phyloP scores from a whole-genome alignment of 2,888 invertebrate species.

The Hirtodrosophila histrioides region DNA sequence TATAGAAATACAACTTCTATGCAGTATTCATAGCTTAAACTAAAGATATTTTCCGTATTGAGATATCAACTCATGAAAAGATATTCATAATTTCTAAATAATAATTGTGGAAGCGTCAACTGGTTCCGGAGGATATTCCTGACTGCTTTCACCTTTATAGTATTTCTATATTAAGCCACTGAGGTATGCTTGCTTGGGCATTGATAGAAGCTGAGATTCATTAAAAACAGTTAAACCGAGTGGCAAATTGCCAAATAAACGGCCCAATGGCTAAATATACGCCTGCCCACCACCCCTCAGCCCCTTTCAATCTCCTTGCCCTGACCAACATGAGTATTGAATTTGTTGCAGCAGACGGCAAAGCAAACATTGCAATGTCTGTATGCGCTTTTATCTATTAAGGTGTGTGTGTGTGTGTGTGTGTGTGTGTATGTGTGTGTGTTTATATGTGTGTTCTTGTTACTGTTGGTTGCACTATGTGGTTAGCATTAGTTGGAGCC shows the following conservation, averaged over 20 bases:
- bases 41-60: too few species aligned
- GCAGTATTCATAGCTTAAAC: too few species aligned
- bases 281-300: too few species aligned
- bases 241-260: constrained; percentile 49
- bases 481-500: constrained; percentile 51
- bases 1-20: too few species aligned
- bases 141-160: too few species aligned
- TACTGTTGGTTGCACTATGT: constrained; percentile 46
- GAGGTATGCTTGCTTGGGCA: background rate
- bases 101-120: too few species aligned
- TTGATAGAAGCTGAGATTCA: constrained; percentile 15
- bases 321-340: constrained; percentile 33
- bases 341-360: constrained; percentile 52
- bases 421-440: constrained; percentile 16
- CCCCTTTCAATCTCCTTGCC: background rate
- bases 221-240: constrained; percentile 36
- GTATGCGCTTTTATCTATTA: constrained; percentile 21
- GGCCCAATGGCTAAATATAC: constrained; percentile 20
- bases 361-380: constrained; percentile 45
- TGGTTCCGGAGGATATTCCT: too few species aligned
- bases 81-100: too few species aligned
- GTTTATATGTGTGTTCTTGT: constrained; percentile 47
- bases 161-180: too few species aligned
- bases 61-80: too few species aligned
- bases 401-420: background rate